Percentiles rank a stretch among this genome's conserved stretches.
These are phyloP conservation scores for Stomorhina lunata DNA, from an alignment of 2,888 invertebrate genomes.

Conservation along the genomic window DNA sequence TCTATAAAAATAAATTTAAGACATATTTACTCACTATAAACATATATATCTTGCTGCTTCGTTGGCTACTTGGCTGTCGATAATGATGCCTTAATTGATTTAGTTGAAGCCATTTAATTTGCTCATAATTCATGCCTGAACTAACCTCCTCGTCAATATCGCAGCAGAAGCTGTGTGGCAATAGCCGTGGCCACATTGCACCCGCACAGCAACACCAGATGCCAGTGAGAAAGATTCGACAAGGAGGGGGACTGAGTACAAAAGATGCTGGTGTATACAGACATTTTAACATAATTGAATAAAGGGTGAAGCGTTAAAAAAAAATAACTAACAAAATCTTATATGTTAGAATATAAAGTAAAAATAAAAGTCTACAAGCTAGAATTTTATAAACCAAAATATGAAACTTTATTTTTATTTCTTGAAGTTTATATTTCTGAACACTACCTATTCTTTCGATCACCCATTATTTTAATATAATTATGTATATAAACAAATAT, in stretches of 20 bases:
- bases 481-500: background rate
- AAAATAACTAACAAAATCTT: too few relatives aligned
- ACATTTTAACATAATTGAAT: background rate
- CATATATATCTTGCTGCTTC: conserved; percentile 46
- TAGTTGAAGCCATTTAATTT: conserved; percentile 71
- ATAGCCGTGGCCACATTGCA: background rate
- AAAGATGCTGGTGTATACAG: background rate
- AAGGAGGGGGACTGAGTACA: background rate
- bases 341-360: too few relatives aligned
- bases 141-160: background rate
- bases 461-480: background rate
- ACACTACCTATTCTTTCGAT: background rate
- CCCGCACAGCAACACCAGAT: background rate
- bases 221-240: background rate
- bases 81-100: conserved; percentile 75
- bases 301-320: too few relatives aligned
- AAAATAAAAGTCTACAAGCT: too few relatives aligned
- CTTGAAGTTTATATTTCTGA: too few relatives aligned
- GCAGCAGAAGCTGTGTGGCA: background rate
- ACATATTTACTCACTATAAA: too few relatives aligned
- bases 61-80: conserved; percentile 62
- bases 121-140: conserved; percentile 64
- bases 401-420: too few relatives aligned
- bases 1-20: conserved; percentile 1
- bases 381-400: too few relatives aligned